Percentiles rank a stretch among this genome's conserved stretches.
Evolutionary conservation across 1,140 invertebrate species (phyloP).

Genomic region (Eumaeus atala): DNA sequence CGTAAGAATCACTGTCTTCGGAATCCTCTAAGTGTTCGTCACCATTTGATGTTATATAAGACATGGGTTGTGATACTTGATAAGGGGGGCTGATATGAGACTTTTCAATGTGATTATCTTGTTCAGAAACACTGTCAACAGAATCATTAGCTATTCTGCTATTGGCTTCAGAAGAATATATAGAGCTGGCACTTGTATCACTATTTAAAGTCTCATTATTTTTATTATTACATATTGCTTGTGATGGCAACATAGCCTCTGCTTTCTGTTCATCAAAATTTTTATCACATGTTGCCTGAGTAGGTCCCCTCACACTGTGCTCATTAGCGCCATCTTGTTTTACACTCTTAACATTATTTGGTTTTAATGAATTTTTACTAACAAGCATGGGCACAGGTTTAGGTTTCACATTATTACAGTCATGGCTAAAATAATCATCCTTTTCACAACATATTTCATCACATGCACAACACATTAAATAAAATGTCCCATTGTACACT

Average conservation of each 20-base stretch:
- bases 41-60: slow-evolving; percentile 42
- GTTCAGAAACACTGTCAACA: slow-evolving; percentile 38
- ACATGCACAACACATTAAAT: slow-evolving; percentile 85
- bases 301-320: slow-evolving; percentile 31
- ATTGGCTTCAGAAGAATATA: slow-evolving; percentile 38
- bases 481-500: slow-evolving; percentile 79
- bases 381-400: slow-evolving; percentile 65
- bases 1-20: slow-evolving; percentile 45
- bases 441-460: slow-evolving; percentile 82
- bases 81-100: slow-evolving; percentile 27
- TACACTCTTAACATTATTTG: slow-evolving; percentile 45
- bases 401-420: slow-evolving; percentile 74
- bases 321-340: slow-evolving; percentile 4
- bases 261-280: slow-evolving; percentile 41
- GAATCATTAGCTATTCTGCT: slow-evolving; percentile 43
- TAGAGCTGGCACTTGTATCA: slow-evolving; percentile 47
- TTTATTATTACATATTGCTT: slow-evolving; percentile 29
- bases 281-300: slow-evolving; percentile 38
- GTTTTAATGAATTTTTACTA: slow-evolving; percentile 55
- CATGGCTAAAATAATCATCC: slow-evolving; percentile 82
- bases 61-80: slow-evolving; percentile 20
- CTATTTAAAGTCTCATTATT: slow-evolving; percentile 40
- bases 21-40: slow-evolving; percentile 49
- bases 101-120: slow-evolving; percentile 32
- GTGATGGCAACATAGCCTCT: slow-evolving; percentile 38